These are phyloP conservation scores for Taxidea taxus DNA, from an alignment of 2,113 vertebrate genomes.

Conservation along the genomic window DNA sequence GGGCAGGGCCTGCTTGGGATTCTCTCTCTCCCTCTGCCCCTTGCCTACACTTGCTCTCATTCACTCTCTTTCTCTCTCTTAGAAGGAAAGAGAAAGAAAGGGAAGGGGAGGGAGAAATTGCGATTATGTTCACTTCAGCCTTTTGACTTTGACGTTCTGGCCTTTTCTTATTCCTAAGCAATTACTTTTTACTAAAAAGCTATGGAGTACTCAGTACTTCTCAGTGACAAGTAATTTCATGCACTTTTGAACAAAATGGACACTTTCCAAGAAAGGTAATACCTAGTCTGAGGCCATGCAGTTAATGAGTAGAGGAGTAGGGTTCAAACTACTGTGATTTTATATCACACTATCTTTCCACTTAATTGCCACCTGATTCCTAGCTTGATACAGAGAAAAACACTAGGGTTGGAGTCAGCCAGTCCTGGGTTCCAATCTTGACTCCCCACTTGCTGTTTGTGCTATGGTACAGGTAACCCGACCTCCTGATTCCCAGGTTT, in stretches of 20 bases:
- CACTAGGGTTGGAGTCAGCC: rapidly evolving
- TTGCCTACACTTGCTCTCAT: neutral
- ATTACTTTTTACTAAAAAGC: neutral
- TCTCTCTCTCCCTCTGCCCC: neutral
- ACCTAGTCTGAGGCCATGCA: neutral
- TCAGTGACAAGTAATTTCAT: neutral
- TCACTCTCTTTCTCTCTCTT: neutral
- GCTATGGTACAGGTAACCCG: neutral
- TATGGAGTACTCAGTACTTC: neutral
- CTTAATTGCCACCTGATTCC: neutral
- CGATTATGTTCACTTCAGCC: neutral
- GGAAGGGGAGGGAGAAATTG: neutral
- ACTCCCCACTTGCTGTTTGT: neutral
- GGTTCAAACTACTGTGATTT: neutral
- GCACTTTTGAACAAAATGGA: neutral
- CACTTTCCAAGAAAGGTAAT: neutral
- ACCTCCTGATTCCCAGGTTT: neutral
- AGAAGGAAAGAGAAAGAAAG: neutral
- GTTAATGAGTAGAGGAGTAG: neutral
- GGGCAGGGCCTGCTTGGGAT: neutral
- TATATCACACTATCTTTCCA: rapidly evolving
- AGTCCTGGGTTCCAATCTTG: neutral
- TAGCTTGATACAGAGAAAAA: neutral
- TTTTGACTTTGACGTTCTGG: neutral
- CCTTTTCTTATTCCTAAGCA: neutral